phyloP scores from a whole-genome alignment of 2,888 invertebrate species.

The Notodonta ziczac region DNA sequence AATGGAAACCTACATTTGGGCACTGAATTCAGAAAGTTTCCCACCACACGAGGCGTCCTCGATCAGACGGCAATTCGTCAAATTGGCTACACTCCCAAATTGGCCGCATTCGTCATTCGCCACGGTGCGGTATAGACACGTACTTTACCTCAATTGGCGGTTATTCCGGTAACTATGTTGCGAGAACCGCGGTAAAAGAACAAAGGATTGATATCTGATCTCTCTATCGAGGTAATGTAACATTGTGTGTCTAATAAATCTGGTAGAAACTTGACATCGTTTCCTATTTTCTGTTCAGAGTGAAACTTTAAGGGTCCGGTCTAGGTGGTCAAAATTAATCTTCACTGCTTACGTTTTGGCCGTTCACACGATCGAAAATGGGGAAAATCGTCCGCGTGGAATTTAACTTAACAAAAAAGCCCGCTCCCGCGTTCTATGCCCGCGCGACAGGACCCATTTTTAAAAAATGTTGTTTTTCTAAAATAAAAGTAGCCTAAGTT shows the following conservation, averaged over 20 bases:
- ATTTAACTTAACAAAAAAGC: too few relatives aligned
- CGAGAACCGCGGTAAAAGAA: slow-evolving; percentile 3
- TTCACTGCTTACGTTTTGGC: background rate
- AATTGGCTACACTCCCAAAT: slow-evolving; percentile 35
- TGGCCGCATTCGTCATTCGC: slow-evolving; percentile 32
- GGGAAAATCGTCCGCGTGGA: too few relatives aligned
- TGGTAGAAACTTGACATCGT: slow-evolving; percentile 6
- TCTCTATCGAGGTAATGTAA: slow-evolving; percentile 3
- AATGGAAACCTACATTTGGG: background rate
- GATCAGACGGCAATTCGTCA: slow-evolving; percentile 17
- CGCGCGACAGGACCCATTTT: too few relatives aligned
- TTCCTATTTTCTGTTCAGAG: background rate
- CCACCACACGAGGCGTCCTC: slow-evolving; percentile 7
- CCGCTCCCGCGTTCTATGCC: too few relatives aligned
- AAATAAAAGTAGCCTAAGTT: too few relatives aligned
- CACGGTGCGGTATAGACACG: slow-evolving; percentile 37
- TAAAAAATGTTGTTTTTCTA: too few relatives aligned
- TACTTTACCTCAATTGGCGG: slow-evolving; percentile 31
- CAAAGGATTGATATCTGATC: slow-evolving; percentile 7
- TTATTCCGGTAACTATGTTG: slow-evolving; percentile 34
- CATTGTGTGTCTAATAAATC: slow-evolving; percentile 6
- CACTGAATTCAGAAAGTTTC: slow-evolving; percentile 1
- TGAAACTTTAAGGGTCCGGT: background rate
- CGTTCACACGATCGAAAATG: too few relatives aligned
- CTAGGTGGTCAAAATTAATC: background rate